Conservation (phyloP, 2,797 vertebrate species). For the Benthosema pterotum region DNA sequence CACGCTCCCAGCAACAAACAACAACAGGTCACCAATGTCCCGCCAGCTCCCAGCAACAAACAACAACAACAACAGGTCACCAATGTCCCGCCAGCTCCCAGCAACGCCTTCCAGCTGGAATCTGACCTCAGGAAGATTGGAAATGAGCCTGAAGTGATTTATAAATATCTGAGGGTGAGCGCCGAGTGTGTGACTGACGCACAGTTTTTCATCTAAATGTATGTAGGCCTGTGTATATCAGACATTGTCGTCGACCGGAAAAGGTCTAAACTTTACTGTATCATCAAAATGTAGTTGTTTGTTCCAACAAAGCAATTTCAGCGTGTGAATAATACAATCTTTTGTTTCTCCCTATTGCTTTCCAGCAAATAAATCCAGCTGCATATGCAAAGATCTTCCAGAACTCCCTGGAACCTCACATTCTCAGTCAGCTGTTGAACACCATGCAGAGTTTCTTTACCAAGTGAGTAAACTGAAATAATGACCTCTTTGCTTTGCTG, state of each 20-base stretch:
- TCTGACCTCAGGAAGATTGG: conserved; percentile 89
- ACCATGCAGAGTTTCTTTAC: conserved; percentile 87
- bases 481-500: too few species aligned
- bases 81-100: conserved; percentile 83
- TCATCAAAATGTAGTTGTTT: not conserved
- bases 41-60: too few species aligned
- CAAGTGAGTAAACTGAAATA: conserved; percentile 78
- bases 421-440: conserved; percentile 89
- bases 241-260: too few species aligned
- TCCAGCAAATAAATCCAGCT: conserved; percentile 91
- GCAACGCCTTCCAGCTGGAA: conserved; percentile 93
- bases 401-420: conserved; percentile 91
- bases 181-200: not conserved
- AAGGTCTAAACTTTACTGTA: too few species aligned
- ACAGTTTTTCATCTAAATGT: too few species aligned
- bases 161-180: conserved; percentile 89
- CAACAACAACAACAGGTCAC: too few species aligned
- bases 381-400: conserved; percentile 87
- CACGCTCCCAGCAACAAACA: too few species aligned
- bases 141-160: conserved; percentile 80
- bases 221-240: too few species aligned
- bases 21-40: too few species aligned
- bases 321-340: not conserved
- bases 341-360: conserved; percentile 25
- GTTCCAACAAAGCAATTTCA: not conserved